Percentiles rank a stretch among this genome's conserved stretches.
Conservation (phyloP, 1,140 invertebrate species). For the Drosophila tropicalis region DNA sequence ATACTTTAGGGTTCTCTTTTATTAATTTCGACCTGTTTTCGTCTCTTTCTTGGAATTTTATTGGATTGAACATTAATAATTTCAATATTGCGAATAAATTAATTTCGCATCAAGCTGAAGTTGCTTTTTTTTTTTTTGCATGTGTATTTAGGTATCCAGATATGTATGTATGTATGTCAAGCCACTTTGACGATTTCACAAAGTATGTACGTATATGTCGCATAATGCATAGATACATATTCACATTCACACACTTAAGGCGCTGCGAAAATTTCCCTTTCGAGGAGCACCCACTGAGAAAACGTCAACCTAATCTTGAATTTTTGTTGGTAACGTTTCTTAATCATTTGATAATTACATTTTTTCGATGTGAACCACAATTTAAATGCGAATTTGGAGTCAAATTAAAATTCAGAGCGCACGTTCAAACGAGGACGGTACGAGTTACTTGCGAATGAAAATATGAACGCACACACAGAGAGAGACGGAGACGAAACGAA, state of each 20-base stretch:
- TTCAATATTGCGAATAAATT: not conserved
- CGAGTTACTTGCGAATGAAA: conserved; percentile 56
- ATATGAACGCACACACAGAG: conserved; percentile 45
- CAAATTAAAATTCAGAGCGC: conserved; percentile 18
- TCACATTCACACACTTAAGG: conserved; percentile 28
- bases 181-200: conserved; percentile 57
- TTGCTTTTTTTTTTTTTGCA: conserved; percentile 20
- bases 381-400: conserved; percentile 27
- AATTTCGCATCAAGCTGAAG: conserved; percentile 10
- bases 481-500: conserved; percentile 32
- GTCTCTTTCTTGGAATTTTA: not conserved
- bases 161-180: conserved; percentile 35
- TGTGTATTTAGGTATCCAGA: not conserved
- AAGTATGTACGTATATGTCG: conserved; percentile 41
- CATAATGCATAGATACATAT: conserved; percentile 14
- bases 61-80: not conserved
- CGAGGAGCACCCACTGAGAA: conserved; percentile 13
- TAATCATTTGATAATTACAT: conserved; percentile 30
- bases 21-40: not conserved
- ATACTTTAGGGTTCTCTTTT: not conserved
- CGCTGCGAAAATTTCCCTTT: conserved; percentile 10
- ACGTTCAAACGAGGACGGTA: conserved; percentile 61
- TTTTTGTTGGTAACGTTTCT: not conserved
- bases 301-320: not conserved
- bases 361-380: conserved; percentile 47